phyloP scores from a whole-genome alignment of 2,113 vertebrate species.

The Sporophila hypoxantha region DNA sequence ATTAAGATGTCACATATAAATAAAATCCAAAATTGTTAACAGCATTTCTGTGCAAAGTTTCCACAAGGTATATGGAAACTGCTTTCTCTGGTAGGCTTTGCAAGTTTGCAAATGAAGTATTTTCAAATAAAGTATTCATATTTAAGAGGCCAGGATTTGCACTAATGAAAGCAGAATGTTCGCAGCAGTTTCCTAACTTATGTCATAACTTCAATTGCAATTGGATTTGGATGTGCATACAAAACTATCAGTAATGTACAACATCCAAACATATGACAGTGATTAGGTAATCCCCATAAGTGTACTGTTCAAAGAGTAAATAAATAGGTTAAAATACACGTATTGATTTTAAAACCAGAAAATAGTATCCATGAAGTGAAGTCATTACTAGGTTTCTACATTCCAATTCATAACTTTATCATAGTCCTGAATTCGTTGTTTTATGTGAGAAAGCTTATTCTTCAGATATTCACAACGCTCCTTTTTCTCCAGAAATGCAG shows the following conservation, averaged over 20 bases:
- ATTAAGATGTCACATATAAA: not conserved
- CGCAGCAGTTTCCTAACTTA: not conserved
- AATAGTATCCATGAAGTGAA: not conserved
- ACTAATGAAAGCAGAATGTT: not conserved
- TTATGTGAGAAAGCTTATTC: slow-evolving; percentile 94
- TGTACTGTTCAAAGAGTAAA: slow-evolving; percentile 29
- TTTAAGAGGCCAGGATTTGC: not conserved
- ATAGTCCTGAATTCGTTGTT: slow-evolving; percentile 92
- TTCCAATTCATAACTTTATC: slow-evolving; percentile 92
- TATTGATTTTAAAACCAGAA: not conserved
- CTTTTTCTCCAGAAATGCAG: slow-evolving; percentile 87
- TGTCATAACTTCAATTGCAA: not conserved
- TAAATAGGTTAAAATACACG: slow-evolving; percentile 53
- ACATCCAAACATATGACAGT: not conserved
- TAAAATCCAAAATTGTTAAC: not conserved
- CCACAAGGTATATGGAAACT: not conserved
- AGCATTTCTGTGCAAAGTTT: not conserved
- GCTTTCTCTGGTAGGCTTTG: not conserved
- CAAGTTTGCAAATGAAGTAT: not conserved
- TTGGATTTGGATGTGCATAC: not conserved
- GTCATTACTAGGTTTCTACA: slow-evolving; percentile 55
- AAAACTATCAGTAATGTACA: not conserved
- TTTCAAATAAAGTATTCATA: not conserved
- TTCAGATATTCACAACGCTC: slow-evolving; percentile 95
- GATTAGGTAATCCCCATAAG: slow-evolving; percentile 5